Conservation (phyloP, 1,140 invertebrate species). For the Drosophila kanapiae region DNA sequence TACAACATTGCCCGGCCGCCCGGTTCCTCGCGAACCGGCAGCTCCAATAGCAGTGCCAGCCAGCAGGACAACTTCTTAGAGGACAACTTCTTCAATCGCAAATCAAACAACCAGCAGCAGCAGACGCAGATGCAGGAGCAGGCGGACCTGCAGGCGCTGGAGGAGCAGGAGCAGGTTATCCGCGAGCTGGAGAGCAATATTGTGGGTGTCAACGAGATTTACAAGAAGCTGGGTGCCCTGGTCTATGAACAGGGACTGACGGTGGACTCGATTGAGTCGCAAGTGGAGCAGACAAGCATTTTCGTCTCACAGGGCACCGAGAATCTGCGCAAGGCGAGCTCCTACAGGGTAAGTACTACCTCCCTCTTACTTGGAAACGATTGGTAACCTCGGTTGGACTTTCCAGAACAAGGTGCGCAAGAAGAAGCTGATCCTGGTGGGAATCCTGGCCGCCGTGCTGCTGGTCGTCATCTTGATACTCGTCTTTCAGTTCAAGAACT, state of each 20-base stretch:
- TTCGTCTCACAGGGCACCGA: conserved; percentile 93
- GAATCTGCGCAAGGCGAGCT: conserved; percentile 92
- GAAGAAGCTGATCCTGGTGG: conserved; percentile 92
- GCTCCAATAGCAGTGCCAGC: conserved; percentile 60
- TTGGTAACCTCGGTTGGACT: neutral
- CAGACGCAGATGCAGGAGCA: conserved; percentile 92
- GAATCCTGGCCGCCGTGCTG: conserved; percentile 89
- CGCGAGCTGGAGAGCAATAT: conserved; percentile 97
- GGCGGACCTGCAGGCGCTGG: conserved; percentile 92
- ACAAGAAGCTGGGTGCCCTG: conserved; percentile 97
- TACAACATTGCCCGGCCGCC: conserved; percentile 82
- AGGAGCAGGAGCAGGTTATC: conserved; percentile 96
- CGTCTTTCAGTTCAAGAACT: conserved; percentile 78
- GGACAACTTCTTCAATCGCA: conserved; percentile 84
- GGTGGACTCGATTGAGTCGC: conserved; percentile 98
- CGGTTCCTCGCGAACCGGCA: conserved; percentile 62
- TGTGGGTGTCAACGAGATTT: conserved; percentile 98
- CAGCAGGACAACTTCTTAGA: conserved; percentile 77
- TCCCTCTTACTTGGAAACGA: neutral
- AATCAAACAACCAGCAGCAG: conserved; percentile 86
- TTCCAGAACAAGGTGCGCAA: conserved; percentile 93
- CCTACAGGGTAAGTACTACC: conserved; percentile 89
- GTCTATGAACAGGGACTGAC: conserved; percentile 99
- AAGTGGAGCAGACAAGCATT: conserved; percentile 95
- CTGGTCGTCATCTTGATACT: conserved; percentile 88